Base-by-base conservation (phyloP, 2,113 vertebrate genomes). In the Trachemys scripta region DNA sequence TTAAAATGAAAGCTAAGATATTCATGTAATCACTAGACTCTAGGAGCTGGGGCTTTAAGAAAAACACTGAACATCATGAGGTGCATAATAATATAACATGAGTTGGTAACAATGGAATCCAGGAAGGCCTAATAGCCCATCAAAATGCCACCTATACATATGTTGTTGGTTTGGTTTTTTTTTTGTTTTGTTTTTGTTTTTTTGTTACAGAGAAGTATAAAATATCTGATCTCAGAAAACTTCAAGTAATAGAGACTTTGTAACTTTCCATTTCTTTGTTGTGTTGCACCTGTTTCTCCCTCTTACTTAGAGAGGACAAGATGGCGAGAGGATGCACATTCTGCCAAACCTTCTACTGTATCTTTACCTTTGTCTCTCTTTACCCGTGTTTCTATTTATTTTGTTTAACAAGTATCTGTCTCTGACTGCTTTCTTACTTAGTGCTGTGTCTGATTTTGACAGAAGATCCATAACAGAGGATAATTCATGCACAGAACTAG, bases 271-370 rank as follows among this genome's bases (percentile, higher is more conserved):
- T 65, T 7, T 65, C 35, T 5, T 88, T 75, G 90, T 88, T 91
- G 90, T 11, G 89, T 89, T 95, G 20, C 62, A 82, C 53, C 13
- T 93, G 62, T 35, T 69, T 69, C 35, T 87, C 86, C 87, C 62
- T 95, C 94, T 95, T 95, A 96, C 89, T 95, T 95, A 95, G 25
- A n/a, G 16, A 95, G 80, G 89, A 89, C 24, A 95, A 12, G 84
- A 90, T 69, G 84, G 80, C 93, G 49, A 94, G 88, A 92, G 87
- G 82, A 90, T 93, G 17, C 11, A 47, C 90, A 87, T 62, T 92
- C 29, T 90, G 31, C 59, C 49, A 76, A 84, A 96, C 88, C 87
- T 95, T 95, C 90, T 86, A 59, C 13, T 54, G 56, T 62, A 62
- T 80, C 14, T 90, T 95, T 96, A 93, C 80, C 95, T 69, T 94